phyloP scores from a whole-genome alignment of 2,888 invertebrate genomes.

The Nipponacmea schrenckii region DNA sequence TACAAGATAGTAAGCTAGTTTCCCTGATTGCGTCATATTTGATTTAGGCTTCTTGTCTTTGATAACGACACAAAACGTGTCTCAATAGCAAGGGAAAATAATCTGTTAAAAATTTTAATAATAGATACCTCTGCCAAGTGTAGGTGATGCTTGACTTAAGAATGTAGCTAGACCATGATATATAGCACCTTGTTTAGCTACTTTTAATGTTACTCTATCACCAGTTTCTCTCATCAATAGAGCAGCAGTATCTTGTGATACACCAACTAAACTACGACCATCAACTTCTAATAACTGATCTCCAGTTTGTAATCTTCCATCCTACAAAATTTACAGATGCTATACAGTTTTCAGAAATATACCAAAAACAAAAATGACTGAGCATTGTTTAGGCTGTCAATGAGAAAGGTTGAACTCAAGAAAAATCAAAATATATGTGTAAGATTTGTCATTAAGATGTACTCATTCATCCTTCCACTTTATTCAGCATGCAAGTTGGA shows the following conservation, averaged over 20 bases:
- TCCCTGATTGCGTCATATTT: too few species aligned
- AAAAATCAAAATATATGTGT: too few species aligned
- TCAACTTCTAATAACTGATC: conserved; percentile 97
- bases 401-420: too few species aligned
- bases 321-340: conserved; percentile 69
- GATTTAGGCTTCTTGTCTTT: too few species aligned
- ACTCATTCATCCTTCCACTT: too few species aligned
- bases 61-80: too few species aligned
- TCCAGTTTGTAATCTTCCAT: conserved; percentile 94
- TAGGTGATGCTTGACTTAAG: conserved; percentile 88
- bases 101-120: too few species aligned
- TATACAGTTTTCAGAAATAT: neutral
- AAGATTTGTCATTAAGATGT: too few species aligned
- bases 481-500: too few species aligned
- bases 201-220: conserved; percentile 91
- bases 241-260: conserved; percentile 87
- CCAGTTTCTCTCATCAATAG: conserved; percentile 95
- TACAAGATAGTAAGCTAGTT: too few species aligned
- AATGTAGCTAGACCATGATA: conserved; percentile 94
- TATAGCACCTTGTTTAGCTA: conserved; percentile 97
- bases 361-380: neutral
- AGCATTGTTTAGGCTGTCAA: neutral
- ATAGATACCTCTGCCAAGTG: conserved; percentile 62
- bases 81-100: too few species aligned
- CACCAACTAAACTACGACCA: conserved; percentile 89